Percentiles rank a stretch among this genome's conserved stretches.
Conservation (phyloP, 1,140 invertebrate genomes). For the Myzus persicae region DNA sequence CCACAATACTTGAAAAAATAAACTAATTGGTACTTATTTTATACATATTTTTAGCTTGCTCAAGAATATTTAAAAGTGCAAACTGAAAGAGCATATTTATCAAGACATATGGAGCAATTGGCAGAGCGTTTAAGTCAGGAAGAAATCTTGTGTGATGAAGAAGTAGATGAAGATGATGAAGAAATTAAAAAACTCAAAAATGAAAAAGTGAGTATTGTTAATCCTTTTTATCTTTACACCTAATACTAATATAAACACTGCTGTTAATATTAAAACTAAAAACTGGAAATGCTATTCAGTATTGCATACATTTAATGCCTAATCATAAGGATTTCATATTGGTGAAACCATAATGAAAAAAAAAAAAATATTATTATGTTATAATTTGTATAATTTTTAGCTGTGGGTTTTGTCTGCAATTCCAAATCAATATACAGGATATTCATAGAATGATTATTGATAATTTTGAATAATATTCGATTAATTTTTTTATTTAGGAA, state of each 20-base stretch:
- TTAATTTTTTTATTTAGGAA: conserved; percentile 65
- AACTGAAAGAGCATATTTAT: conserved; percentile 77
- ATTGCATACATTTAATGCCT: too few relatives aligned
- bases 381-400: not conserved
- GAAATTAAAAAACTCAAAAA: conserved; percentile 70
- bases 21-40: not conserved
- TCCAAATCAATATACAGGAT: not conserved
- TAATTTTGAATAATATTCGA: conserved; percentile 29
- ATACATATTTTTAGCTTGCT: conserved; percentile 68
- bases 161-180: conserved; percentile 69
- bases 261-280: not conserved
- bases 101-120: conserved; percentile 74
- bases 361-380: not conserved
- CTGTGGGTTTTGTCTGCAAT: not conserved
- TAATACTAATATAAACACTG: too few relatives aligned
- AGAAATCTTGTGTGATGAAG: conserved; percentile 65
- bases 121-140: conserved; percentile 71
- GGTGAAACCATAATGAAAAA: too few relatives aligned
- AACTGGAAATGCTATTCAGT: not conserved
- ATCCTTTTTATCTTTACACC: not conserved
- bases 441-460: not conserved
- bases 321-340: too few relatives aligned
- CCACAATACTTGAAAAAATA: not conserved
- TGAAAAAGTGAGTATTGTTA: conserved; percentile 70
- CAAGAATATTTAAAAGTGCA: conserved; percentile 71